Conservation (phyloP, 1,140 invertebrate genomes). For the Chironomus striatipennis region DNA sequence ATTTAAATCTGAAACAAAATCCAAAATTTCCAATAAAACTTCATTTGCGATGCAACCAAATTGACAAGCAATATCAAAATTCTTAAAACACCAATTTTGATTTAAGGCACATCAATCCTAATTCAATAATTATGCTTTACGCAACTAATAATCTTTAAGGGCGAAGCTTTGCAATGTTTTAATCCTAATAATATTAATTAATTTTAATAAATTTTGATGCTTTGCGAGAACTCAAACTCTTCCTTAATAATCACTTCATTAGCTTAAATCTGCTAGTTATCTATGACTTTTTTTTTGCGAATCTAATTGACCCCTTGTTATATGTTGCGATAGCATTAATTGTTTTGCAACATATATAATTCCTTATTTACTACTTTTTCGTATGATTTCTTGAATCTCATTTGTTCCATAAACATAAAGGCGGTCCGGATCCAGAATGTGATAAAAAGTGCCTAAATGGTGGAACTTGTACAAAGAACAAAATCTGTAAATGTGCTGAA, state of each 20-base stretch:
- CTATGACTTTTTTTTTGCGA: neutral
- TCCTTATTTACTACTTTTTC: neutral
- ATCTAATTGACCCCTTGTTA: neutral
- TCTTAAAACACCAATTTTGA: too few species aligned
- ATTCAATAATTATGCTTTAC: neutral
- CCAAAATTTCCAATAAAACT: too few species aligned
- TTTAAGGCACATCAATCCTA: neutral
- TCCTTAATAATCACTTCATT: neutral
- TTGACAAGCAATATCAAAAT: too few species aligned
- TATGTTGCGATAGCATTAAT: neutral
- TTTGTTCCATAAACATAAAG: neutral
- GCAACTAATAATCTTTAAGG: neutral
- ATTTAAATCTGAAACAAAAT: too few species aligned
- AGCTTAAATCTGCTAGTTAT: neutral
- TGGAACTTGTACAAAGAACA: conserved; percentile 69
- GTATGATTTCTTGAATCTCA: neutral
- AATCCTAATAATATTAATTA: too few species aligned
- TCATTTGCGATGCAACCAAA: too few species aligned
- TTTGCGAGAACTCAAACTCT: neutral
- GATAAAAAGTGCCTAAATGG: conserved; percentile 76
- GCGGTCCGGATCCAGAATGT: conserved; percentile 79
- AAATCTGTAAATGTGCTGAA: conserved; percentile 77
- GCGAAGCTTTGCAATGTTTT: too few species aligned
- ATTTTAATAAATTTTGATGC: too few species aligned
- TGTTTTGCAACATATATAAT: neutral